Evolutionary conservation across 1,140 invertebrate species (phyloP).

Genomic region (Batillaria attramentaria): DNA sequence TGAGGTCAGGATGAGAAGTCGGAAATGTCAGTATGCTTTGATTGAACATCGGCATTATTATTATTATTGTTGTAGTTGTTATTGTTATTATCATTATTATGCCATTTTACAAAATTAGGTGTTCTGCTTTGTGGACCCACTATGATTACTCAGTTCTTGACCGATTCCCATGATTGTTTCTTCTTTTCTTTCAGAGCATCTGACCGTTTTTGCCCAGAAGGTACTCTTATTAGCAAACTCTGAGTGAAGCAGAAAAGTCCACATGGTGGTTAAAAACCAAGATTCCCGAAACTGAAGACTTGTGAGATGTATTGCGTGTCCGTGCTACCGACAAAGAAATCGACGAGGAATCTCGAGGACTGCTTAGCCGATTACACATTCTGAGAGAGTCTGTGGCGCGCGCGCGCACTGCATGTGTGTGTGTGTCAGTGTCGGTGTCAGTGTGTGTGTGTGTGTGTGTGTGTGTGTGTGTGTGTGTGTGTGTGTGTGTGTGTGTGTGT

Average conservation of each 20-base stretch:
- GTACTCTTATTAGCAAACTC: slow-evolving; percentile 15
- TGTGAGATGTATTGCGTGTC: background rate
- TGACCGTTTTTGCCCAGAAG: slow-evolving; percentile 29
- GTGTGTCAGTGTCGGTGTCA: background rate
- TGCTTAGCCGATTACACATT: too few species aligned
- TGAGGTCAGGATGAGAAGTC: too few species aligned
- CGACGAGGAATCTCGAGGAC: background rate
- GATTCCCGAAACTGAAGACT: background rate
- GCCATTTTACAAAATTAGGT: background rate
- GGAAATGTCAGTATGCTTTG: background rate
- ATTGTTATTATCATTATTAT: background rate
- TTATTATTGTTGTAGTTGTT: too few species aligned
- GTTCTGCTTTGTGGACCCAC: background rate
- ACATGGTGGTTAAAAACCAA: background rate
- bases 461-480: background rate
- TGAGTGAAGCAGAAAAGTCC: background rate
- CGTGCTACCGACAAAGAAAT: background rate
- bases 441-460: background rate
- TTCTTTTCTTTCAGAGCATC: slow-evolving; percentile 24
- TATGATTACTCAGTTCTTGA: background rate
- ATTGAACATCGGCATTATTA: background rate
- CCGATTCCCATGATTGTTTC: background rate
- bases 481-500: slow-evolving; percentile 1
- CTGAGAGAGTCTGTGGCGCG: background rate
- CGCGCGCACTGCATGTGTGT: background rate